These are phyloP conservation scores for Ernsta delagoae DNA, from an alignment of 2,888 invertebrate genomes.

Conservation along the genomic window DNA sequence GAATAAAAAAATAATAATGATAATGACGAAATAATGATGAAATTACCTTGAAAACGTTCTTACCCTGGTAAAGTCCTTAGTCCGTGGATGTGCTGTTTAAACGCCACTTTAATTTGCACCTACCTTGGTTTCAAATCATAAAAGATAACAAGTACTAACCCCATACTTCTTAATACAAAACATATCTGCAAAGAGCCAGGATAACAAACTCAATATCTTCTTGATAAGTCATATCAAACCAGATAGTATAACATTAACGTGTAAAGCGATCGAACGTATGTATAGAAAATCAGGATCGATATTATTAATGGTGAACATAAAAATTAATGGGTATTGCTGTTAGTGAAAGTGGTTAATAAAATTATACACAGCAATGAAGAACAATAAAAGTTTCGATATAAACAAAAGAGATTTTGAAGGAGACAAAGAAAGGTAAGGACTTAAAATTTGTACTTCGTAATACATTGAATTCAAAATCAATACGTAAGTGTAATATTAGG, in stretches of 20 bases:
- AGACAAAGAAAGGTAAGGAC: constrained; percentile 30
- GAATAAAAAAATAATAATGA: too few species aligned
- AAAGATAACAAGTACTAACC: too few species aligned
- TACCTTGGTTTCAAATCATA: too few species aligned
- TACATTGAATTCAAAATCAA: neutral
- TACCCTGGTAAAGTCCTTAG: too few species aligned
- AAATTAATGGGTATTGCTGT: neutral
- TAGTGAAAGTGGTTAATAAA: neutral
- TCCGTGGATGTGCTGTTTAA: too few species aligned
- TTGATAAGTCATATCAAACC: constrained; percentile 37
- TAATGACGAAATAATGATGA: too few species aligned
- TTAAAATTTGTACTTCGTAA: neutral
- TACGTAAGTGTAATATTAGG: neutral
- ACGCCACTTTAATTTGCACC: too few species aligned
- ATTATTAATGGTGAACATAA: constrained; percentile 25
- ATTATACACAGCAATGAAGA: constrained; percentile 10
- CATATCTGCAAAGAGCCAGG: neutral
- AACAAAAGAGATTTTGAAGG: constrained; percentile 11
- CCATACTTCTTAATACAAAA: too few species aligned
- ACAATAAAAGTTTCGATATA: constrained; percentile 25
- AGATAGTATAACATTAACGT: constrained; percentile 31
- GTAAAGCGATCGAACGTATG: constrained; percentile 23
- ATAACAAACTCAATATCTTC: constrained; percentile 32
- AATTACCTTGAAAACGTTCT: too few species aligned
- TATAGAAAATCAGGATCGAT: neutral